Conservation (phyloP, 1,140 invertebrate species). For the Trachymyrmex cornetzi region DNA sequence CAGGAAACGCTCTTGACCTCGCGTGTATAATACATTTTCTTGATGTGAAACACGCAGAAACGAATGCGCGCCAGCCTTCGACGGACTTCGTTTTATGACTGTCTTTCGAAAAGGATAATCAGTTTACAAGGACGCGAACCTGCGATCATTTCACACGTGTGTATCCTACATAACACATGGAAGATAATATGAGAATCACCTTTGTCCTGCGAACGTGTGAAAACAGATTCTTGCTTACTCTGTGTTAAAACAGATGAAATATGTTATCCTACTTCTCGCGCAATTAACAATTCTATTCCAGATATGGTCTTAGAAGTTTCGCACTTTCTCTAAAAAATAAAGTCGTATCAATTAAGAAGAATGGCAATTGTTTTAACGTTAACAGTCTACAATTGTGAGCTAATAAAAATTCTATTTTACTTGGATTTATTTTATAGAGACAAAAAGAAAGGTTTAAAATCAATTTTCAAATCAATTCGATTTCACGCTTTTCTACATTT, state of each 20-base stretch:
- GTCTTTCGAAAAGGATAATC: conserved; percentile 73
- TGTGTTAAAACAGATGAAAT: not conserved
- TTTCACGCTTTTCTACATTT: conserved; percentile 22
- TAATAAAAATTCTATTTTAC: not conserved
- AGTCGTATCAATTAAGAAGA: not conserved
- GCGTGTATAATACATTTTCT: conserved; percentile 38
- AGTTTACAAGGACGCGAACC: conserved; percentile 59
- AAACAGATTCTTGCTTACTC: conserved; percentile 11
- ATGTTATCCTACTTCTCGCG: conserved; percentile 5
- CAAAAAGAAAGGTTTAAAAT: not conserved
- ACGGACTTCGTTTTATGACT: conserved; percentile 21
- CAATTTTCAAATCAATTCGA: not conserved
- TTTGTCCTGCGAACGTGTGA: not conserved
- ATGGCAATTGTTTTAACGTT: not conserved
- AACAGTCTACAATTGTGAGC: not conserved
- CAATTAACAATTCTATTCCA: conserved; percentile 16
- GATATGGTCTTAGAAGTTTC: not conserved
- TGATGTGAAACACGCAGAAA: conserved; percentile 39
- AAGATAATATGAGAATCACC: not conserved
- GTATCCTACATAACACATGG: not conserved
- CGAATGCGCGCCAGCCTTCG: not conserved
- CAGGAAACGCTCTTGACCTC: conserved; percentile 57
- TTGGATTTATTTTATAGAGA: not conserved
- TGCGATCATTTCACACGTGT: conserved; percentile 5
- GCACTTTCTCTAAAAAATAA: conserved; percentile 15